Evolutionary conservation across 2,113 vertebrate genomes (phyloP).

Genomic region (Microcebus tavaratra): DNA sequence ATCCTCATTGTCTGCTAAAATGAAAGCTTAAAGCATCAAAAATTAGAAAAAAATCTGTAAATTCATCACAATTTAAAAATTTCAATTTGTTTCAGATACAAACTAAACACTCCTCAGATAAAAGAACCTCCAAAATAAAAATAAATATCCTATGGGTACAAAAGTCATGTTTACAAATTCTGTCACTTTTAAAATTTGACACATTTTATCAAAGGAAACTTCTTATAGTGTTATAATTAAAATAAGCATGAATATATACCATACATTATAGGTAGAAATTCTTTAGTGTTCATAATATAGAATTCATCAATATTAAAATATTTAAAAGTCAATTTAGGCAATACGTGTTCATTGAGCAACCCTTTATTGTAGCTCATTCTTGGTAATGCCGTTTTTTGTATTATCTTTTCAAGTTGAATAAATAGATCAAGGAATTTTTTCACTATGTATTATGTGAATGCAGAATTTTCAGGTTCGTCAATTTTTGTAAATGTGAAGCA

Average conservation of each 20-base stretch:
- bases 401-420: not conserved
- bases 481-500: not conserved
- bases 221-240: not conserved
- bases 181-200: not conserved
- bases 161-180: not conserved
- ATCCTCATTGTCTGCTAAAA: not conserved
- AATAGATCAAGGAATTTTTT: not conserved
- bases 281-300: not conserved
- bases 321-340: not conserved
- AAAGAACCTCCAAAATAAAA: not conserved
- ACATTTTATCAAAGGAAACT: not conserved
- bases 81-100: not conserved
- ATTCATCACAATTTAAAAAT: not conserved
- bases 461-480: not conserved
- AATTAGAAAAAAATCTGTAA: not conserved
- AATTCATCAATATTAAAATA: not conserved
- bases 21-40: conserved; percentile 4
- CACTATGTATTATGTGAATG: not conserved
- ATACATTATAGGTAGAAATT: not conserved
- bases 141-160: not conserved
- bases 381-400: not conserved
- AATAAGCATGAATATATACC: not conserved
- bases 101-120: not conserved
- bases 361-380: not conserved
- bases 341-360: not conserved